Base-by-base conservation (phyloP, 2,113 vertebrate genomes). In the Patagioenas fasciata region DNA sequence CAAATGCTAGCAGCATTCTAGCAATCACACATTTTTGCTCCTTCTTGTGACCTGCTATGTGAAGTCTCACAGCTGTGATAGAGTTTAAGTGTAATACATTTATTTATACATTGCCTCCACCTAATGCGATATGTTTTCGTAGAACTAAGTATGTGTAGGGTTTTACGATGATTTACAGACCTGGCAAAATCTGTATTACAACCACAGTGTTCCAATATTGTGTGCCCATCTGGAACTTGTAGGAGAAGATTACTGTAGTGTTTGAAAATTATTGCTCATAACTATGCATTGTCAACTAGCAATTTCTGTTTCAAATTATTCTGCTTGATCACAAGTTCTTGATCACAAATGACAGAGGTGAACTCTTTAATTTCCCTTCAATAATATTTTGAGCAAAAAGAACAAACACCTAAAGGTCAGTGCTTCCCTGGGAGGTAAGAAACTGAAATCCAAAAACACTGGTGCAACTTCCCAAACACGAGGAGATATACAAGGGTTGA, bases 181-280 rank as follows among this genome's bases (percentile, higher is more conserved):
- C 54, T 57, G 25, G 9, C 4, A 69, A 89, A 93, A 85, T 85
- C 50, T 85, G 15, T 61, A 23, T 88, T 91, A 61, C 18, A 85
- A 29, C 15, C 84, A 29, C 7, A 56, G 31, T 87, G n/a, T 61
- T 78, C 40, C 73, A 84, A 65, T 72, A 91, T 19, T 69, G 4
- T 81, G 34, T 85, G 54, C 24, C 40, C 36, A 87, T 95, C 65
- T 81, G 77, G 85, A 93, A 92, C 44, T 78, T 36, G 18, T 25
- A 81, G 26, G n/a, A 94, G 64, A 86, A 92, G 44, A 89, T 90
- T 86, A 86, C 40, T 31, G 11, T 62, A 29, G 23, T 7, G 3
- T 34, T 51, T 66, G 65, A 75, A 96, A 97, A 94, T 71, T 89
- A 60, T 75, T 95, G 25, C 36, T 82, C 23, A 40, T 92, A 96